Conservation (phyloP, 2,888 invertebrate species). For the Megamerina dolium region DNA sequence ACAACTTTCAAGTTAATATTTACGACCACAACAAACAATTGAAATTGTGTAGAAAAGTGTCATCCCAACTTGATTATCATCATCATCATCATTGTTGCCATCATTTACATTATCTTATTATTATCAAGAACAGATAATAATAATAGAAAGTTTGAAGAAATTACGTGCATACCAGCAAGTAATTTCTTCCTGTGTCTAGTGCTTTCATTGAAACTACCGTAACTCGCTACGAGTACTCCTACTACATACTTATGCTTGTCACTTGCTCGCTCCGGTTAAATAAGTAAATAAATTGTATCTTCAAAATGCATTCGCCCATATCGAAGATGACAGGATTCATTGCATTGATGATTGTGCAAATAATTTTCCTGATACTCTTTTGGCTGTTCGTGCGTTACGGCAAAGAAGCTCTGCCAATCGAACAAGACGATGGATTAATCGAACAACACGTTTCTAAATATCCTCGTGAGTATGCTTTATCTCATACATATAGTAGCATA, state of each 20-base stretch:
- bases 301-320: constrained; percentile 43
- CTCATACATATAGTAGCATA: not conserved
- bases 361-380: constrained; percentile 52
- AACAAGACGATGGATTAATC: constrained; percentile 41
- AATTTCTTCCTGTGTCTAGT: not conserved
- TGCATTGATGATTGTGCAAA: constrained; percentile 51
- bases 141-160: no score
- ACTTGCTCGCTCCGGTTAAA: no score
- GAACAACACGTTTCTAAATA: constrained; percentile 47
- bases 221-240: constrained; percentile 8
- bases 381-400: constrained; percentile 52
- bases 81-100: no score
- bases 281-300: no score
- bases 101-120: no score
- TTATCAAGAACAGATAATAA: no score
- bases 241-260: no score
- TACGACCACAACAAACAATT: no score
- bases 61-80: no score
- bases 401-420: constrained; percentile 40
- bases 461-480: constrained; percentile 43
- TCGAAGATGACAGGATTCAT: constrained; percentile 47
- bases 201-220: not conserved
- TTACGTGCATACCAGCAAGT: no score
- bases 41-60: no score
- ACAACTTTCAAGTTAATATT: no score